Conservation (phyloP, 2,888 invertebrate species). For the Caenorhabditis virilis region DNA sequence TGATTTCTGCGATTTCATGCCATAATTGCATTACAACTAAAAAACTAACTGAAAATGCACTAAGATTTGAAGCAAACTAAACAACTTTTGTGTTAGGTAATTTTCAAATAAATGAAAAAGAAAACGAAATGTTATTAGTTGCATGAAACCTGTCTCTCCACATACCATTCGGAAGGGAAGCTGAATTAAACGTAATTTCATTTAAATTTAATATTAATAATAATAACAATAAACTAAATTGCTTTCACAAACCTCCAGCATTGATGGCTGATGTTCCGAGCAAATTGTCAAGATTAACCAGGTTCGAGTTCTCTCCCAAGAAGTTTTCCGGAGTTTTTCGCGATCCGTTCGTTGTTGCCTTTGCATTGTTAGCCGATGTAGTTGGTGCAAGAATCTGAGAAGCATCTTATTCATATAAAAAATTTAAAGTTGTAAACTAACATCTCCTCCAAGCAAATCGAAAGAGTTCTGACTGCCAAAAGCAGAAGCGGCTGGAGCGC, state of each 20-base stretch:
- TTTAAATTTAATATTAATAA: not conserved
- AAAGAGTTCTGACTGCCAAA: conserved; percentile 5
- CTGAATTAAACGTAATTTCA: not conserved
- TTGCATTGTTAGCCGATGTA: conserved; percentile 9
- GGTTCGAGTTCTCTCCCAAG: conserved; percentile 91
- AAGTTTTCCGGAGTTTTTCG: conserved; percentile 90
- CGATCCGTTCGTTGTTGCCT: conserved; percentile 11
- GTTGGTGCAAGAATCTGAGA: conserved; percentile 30
- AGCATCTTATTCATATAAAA: not conserved
- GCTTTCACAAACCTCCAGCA: not conserved
- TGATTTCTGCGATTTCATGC: no score
- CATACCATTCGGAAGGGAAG: conserved; percentile 6
- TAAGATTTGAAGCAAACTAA: not conserved
- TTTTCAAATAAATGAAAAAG: no score
- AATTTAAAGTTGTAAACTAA: conserved; percentile 7
- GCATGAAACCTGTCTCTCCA: no score
- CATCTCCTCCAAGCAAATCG: conserved; percentile 28
- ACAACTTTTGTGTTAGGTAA: no score
- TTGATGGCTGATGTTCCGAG: conserved; percentile 73
- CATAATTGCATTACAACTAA: no score
- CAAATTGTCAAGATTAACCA: conserved; percentile 96
- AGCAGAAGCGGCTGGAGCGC: conserved; percentile 10
- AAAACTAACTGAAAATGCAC: not conserved
- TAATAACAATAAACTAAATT: not conserved
- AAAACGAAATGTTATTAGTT: no score